These are phyloP conservation scores for Poeciliopsis presidionis DNA, from an alignment of 2,797 vertebrate genomes.

Conservation along the genomic window DNA sequence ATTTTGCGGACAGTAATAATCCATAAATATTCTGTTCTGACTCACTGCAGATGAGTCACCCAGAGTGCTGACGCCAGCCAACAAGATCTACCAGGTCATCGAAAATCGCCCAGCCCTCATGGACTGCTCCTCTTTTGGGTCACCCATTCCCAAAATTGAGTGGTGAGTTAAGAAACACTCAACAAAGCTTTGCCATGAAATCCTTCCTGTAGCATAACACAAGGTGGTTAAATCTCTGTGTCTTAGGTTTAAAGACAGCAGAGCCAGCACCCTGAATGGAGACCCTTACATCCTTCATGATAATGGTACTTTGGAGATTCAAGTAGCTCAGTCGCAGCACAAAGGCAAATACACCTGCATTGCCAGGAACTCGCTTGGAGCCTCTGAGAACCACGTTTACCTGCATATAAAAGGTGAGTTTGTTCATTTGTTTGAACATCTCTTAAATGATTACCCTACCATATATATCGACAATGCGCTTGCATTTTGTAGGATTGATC, in stretches of 20 bases:
- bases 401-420: constrained; percentile 95
- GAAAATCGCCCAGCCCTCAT: constrained; percentile 85
- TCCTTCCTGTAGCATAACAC: constrained; percentile 13
- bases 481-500: background rate
- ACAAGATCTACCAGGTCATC: constrained; percentile 93
- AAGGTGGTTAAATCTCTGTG: constrained; percentile 8
- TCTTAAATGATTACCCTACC: background rate
- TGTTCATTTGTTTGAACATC: background rate
- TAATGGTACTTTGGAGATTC: constrained; percentile 93
- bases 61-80: constrained; percentile 87
- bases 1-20: constrained; percentile 42
- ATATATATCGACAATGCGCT: background rate
- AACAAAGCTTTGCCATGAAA: background rate
- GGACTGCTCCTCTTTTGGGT: constrained; percentile 93
- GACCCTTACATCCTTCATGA: constrained; percentile 87
- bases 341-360: constrained; percentile 91
- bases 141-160: constrained; percentile 90
- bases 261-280: constrained; percentile 86
- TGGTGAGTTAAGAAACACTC: constrained; percentile 82
- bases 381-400: constrained; percentile 88
- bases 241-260: constrained; percentile 91
- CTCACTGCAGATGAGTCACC: constrained; percentile 88
- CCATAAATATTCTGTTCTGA: constrained; percentile 37
- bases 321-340: constrained; percentile 83
- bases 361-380: constrained; percentile 89